phyloP scores from a whole-genome alignment of 2,797 vertebrate species.

The Gallirallus australis region DNA sequence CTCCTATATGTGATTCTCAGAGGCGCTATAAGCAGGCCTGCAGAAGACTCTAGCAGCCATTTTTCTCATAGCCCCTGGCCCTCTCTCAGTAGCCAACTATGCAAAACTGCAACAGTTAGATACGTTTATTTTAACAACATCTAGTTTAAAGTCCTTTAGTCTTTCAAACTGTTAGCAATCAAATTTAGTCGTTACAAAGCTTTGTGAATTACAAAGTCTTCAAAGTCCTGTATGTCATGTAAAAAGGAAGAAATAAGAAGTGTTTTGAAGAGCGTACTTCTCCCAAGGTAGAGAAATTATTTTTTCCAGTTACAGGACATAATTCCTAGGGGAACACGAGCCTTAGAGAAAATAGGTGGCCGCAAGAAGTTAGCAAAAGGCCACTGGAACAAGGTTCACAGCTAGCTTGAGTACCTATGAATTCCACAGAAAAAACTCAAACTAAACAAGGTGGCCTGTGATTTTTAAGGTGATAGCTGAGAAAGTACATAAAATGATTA shows the following conservation, averaged over 20 bases:
- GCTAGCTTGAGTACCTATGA: background rate
- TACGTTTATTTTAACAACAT: background rate
- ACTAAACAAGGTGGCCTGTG: background rate
- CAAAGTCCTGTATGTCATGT: background rate
- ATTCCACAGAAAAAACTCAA: background rate
- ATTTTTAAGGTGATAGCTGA: background rate
- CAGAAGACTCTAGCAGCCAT: too few species aligned
- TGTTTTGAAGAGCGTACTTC: background rate
- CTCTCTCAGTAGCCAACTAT: too few species aligned
- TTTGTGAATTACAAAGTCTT: background rate
- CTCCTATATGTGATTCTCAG: too few species aligned
- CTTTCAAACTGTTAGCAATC: background rate
- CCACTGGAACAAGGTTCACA: background rate
- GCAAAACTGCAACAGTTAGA: too few species aligned
- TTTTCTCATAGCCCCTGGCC: too few species aligned
- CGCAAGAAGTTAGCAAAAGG: background rate
- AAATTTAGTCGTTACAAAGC: background rate
- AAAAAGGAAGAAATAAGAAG: background rate
- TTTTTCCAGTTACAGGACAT: background rate
- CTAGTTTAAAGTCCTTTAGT: background rate
- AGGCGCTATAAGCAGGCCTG: too few species aligned
- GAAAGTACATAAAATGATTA: background rate
- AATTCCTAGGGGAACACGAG: background rate
- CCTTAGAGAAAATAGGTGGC: background rate
- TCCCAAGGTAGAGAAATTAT: background rate